Evolutionary conservation across 2,113 vertebrate species (phyloP), one percentile per base, ranked within the genome.

Genomic region (Limanda limanda): DNA sequence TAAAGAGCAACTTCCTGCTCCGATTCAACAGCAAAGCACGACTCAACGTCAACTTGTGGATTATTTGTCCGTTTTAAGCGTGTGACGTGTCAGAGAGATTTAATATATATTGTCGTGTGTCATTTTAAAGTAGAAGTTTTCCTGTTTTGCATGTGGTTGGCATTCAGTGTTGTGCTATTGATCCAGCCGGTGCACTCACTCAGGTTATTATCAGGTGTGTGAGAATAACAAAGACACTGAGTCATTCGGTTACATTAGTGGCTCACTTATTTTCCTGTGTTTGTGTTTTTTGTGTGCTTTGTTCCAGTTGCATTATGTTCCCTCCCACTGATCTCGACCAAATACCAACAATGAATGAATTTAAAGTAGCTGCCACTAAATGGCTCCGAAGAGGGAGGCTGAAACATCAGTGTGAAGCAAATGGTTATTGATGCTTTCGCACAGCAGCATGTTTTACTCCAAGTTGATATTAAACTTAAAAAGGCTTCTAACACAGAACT

Each of bases 311-410:
- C 58, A 62, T 74, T 45, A 52, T 42, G 37, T 35, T 23, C 1
- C 59, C 40, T 35, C 45, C 59, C 15, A 63, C 67, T 73, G 68
- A 78, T 73, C 35, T 57, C 56, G 57, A 78, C 62, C 37, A 70
- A 68, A 45, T 78, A 77, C 55, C 56, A 73, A 42, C 75, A 70
- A 25, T 76, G 68, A 67, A 64, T 47, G 5, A 60, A 78, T 75
- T 79, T 13, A 52, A 85, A 76, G 67, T 65, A 69, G 71, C 52
- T 69, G 59, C 59, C 15, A 47, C 60, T 18, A 69, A 71, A 68
- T 27, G 23, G 47, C 40, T 55, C 45, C 57, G 48, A 64, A 67
- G 55, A 73, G 27, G 42, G 42, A 58, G 0, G 64, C 61, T 40
- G 47, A 18, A 48, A 42, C 37, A 40, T 9, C 37, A 40, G 40